Evolutionary conservation across 1,140 invertebrate species (phyloP).

Genomic region (Halesus radiatus): DNA sequence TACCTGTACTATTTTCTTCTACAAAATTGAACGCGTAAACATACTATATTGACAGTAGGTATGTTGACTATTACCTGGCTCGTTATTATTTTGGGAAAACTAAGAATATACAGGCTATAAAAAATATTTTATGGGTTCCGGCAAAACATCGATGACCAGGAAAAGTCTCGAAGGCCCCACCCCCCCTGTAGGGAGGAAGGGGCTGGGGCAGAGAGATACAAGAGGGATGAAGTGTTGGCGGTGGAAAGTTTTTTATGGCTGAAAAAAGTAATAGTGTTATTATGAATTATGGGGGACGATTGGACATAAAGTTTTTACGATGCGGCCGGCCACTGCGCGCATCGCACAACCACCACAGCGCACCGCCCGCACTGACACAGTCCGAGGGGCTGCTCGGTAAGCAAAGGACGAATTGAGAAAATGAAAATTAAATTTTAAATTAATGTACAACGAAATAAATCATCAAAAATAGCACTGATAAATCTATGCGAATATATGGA

Average conservation of each 20-base stretch:
- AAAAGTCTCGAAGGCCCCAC: neutral
- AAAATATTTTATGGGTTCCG: neutral
- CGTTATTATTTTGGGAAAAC: too few species aligned
- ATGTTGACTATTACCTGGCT: too few species aligned
- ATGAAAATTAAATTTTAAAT: too few species aligned
- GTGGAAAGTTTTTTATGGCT: constrained; percentile 46
- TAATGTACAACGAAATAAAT: too few species aligned
- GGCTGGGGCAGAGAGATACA: neutral
- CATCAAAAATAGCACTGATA: too few species aligned
- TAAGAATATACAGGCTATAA: too few species aligned
- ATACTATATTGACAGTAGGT: too few species aligned
- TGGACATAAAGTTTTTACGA: constrained; percentile 54
- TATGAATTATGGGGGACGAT: constrained; percentile 54
- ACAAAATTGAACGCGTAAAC: too few species aligned
- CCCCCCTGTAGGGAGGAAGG: neutral
- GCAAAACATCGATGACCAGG: constrained; percentile 7
- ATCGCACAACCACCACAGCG: neutral
- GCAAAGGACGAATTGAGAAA: too few species aligned
- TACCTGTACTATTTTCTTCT: too few species aligned
- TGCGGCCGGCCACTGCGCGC: constrained; percentile 13
- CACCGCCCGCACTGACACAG: neutral
- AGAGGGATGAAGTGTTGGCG: neutral
- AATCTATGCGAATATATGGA: too few species aligned
- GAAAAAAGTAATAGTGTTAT: constrained; percentile 56
- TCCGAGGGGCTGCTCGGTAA: too few species aligned